phyloP scores from a whole-genome alignment of 2,113 vertebrate genomes.

The Dicerorhinus sumatrensis region DNA sequence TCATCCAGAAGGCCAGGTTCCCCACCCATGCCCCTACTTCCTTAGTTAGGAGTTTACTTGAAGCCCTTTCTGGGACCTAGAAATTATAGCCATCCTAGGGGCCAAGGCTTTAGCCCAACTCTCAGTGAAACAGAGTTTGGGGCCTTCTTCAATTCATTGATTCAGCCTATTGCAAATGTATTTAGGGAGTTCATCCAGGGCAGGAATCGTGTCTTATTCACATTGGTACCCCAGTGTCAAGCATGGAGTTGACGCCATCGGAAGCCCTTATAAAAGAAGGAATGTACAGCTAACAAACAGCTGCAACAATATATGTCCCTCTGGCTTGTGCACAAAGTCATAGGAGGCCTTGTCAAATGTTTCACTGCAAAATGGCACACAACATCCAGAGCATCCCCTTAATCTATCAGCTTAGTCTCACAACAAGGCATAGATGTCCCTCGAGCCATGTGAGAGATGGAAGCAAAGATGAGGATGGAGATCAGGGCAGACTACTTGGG shows the following conservation, averaged over 20 bases:
- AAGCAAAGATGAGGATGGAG: background rate
- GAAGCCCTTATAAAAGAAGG: background rate
- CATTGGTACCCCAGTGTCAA: background rate
- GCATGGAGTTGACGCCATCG: fast-evolving
- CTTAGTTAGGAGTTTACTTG: background rate
- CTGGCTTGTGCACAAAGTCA: background rate
- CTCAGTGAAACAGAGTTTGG: background rate
- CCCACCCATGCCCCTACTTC: background rate
- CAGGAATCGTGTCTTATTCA: background rate
- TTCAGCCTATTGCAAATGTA: background rate
- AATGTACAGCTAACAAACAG: background rate
- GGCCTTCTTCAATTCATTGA: background rate
- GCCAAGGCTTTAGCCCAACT: background rate
- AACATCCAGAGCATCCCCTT: background rate
- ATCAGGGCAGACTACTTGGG: background rate
- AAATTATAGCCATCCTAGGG: background rate
- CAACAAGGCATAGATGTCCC: background rate
- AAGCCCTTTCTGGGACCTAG: background rate
- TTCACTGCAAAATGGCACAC: background rate
- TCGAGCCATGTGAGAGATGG: background rate
- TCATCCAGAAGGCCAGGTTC: background rate
- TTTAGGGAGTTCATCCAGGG: background rate
- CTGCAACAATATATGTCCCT: background rate
- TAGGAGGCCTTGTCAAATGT: background rate
- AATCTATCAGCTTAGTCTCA: background rate